Percentiles rank a stretch among this genome's conserved stretches.
phyloP scores from a whole-genome alignment of 2,797 vertebrate species.

The Threskiornis aethiopicus region DNA sequence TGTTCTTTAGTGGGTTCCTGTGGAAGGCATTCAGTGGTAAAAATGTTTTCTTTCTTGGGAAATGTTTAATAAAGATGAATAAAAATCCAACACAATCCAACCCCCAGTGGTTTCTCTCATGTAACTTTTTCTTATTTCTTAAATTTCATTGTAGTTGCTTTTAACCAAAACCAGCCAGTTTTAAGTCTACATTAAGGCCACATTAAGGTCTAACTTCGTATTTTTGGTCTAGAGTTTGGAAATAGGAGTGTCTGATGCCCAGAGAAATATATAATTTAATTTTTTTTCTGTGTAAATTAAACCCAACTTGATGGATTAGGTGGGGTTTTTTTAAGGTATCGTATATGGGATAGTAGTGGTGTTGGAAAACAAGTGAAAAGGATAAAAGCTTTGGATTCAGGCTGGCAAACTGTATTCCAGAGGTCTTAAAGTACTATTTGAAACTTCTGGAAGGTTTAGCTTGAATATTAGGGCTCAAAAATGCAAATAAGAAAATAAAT shows the following conservation, averaged over 20 bases:
- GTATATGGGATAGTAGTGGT: neutral
- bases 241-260: neutral
- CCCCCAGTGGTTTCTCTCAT: constrained; percentile 38
- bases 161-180: constrained; percentile 43
- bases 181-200: constrained; percentile 5
- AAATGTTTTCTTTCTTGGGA: constrained; percentile 43
- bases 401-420: neutral
- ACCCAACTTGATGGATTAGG: neutral
- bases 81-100: constrained; percentile 25
- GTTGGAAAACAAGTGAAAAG: neutral
- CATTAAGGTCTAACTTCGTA: constrained; percentile 10
- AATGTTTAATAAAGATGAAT: constrained; percentile 52
- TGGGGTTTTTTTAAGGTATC: neutral
- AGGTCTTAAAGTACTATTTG: neutral
- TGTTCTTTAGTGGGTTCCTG: neutral
- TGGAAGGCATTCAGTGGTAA: constrained; percentile 27
- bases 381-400: neutral
- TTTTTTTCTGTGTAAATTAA: neutral
- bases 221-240: constrained; percentile 27
- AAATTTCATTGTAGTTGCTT: constrained; percentile 34
- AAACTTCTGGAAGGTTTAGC: constrained; percentile 3
- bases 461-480: neutral
- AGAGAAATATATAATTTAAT: neutral
- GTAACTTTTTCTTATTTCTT: constrained; percentile 17
- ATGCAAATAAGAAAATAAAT: constrained; percentile 15